Evolutionary conservation across 1,140 invertebrate genomes (phyloP), one percentile per base, ranked within the genome.

Genomic region (Saccostrea echinata): DNA sequence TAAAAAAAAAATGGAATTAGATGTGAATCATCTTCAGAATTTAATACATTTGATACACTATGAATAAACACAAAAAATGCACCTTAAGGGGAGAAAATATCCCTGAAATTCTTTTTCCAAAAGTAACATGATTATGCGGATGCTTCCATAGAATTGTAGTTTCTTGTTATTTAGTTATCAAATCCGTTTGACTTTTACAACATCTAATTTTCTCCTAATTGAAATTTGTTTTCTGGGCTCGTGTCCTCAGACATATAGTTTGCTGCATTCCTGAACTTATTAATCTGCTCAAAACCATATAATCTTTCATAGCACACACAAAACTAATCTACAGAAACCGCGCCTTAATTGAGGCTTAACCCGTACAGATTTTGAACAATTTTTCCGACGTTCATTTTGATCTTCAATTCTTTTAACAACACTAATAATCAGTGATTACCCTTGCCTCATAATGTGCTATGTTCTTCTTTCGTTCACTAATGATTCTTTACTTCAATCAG

Each of bases 401-500:
- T 53, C 35, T 83, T 53, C 81, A 83, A 83, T 83, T 52, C 51
- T 52, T 51, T 53, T 52, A 83, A 83, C 81, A 83, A 83, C 81
- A 9, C 81, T 83, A 51, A 52, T 83, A 83, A 83, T 83, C 51
- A 83, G n/a, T 83, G 51, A 83, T 52, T 83, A 83, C 81, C 81
- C 35, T 51, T 83, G 12, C 35, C 81, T 53, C 35, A 83, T 83
- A 83, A 53, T 51, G 51, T 83, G 81, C 81, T 52, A 80, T 80
- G 35, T 83, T 83, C 81, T 24, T 52, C 81, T n/a, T 83, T 83
- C 51, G 24, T 52, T 53, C 81, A n/a, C 81, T 83, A 83, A 83
- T 83, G 81, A 83, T 83, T 83, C 81, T 52, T 83, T 52, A 83
- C 81, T 83, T 83, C 81, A 83, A 83, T 83, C 81, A 83, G 51